phyloP scores from a whole-genome alignment of 2,888 invertebrate species.

The Itoplectis maculator region DNA sequence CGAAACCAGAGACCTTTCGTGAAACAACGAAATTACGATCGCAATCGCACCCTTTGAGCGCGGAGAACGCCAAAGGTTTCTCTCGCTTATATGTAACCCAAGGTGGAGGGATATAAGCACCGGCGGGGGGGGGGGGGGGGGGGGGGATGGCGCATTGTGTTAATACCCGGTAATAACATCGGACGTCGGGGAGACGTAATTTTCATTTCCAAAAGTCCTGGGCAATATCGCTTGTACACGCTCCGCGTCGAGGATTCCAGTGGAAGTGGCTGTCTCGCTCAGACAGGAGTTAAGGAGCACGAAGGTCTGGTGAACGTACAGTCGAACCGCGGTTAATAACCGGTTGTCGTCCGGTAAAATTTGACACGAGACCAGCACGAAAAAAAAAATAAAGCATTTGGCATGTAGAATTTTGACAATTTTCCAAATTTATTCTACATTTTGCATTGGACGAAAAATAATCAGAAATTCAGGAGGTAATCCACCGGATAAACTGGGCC shows the following conservation, averaged over 20 bases:
- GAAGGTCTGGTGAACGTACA: background rate
- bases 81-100: slow-evolving; percentile 16
- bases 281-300: background rate
- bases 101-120: slow-evolving; percentile 13
- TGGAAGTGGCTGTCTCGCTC: background rate
- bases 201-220: slow-evolving; percentile 30
- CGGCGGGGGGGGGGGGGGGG: too few relatives aligned
- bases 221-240: slow-evolving; percentile 36
- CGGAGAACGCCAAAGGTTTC: slow-evolving; percentile 1
- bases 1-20: background rate
- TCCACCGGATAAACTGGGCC: too few relatives aligned
- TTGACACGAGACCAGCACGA: too few relatives aligned
- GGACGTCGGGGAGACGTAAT: background rate
- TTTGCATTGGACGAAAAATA: too few relatives aligned
- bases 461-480: too few relatives aligned
- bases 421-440: too few relatives aligned
- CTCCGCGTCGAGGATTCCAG: background rate
- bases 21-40: slow-evolving; percentile 13
- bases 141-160: slow-evolving; percentile 14
- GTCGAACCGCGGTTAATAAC: too few relatives aligned
- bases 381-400: too few relatives aligned
- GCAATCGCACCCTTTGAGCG: slow-evolving; percentile 12
- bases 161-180: slow-evolving; percentile 36
- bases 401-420: too few relatives aligned
- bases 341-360: too few relatives aligned